Evolutionary conservation across 2,888 invertebrate genomes (phyloP).

Genomic region (Hoplodrina ambigua): DNA sequence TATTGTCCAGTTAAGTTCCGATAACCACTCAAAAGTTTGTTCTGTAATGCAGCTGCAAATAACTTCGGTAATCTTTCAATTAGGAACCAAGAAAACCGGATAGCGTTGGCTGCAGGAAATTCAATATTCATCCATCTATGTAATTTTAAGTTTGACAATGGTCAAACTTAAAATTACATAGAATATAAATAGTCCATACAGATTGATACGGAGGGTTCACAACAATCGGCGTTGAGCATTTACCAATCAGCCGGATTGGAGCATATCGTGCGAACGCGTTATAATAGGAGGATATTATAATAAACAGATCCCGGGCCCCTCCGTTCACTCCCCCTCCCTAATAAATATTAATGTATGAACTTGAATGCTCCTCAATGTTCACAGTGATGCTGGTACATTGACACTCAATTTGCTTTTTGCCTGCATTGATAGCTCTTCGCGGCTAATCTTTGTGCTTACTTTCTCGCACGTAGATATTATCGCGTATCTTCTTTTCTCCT

Average conservation of each 20-base stretch:
- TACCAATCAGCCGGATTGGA: constrained; percentile 79
- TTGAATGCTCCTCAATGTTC: constrained; percentile 84
- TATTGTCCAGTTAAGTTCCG: constrained; percentile 58
- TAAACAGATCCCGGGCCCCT: constrained; percentile 89
- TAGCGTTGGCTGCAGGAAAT: constrained; percentile 29
- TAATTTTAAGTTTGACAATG: too few species aligned
- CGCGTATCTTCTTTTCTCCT: constrained; percentile 21
- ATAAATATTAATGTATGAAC: constrained; percentile 90
- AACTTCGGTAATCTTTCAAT: not conserved
- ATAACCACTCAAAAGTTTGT: constrained; percentile 12
- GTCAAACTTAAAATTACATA: constrained; percentile 20
- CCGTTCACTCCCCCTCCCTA: constrained; percentile 80
- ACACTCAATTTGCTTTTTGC: constrained; percentile 87
- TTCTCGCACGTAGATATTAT: constrained; percentile 36
- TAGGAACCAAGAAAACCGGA: constrained; percentile 1
- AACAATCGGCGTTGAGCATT: constrained; percentile 65
- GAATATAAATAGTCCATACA: constrained; percentile 31
- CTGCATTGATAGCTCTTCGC: constrained; percentile 62
- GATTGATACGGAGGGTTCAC: constrained; percentile 52
- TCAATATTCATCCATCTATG: constrained; percentile 35
- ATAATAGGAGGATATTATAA: constrained; percentile 90
- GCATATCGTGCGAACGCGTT: constrained; percentile 88
- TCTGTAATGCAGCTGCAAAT: constrained; percentile 9
- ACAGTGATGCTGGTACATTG: constrained; percentile 89
- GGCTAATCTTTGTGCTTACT: constrained; percentile 61